These are phyloP conservation scores for Thymelicus acteon DNA, from an alignment of 2,888 invertebrate genomes.

Conservation along the genomic window DNA sequence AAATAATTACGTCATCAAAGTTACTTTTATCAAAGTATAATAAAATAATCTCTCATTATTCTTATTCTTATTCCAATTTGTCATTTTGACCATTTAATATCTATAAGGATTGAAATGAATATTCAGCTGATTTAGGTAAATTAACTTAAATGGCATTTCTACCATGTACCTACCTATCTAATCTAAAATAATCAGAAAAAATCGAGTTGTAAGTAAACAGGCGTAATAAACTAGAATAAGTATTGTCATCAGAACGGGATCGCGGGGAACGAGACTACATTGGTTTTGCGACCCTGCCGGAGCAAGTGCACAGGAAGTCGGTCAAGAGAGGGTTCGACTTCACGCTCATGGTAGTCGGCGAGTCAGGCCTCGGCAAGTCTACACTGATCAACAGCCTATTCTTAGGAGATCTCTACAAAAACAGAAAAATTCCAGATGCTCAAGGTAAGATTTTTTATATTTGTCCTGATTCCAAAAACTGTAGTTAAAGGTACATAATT, in stretches of 20 bases:
- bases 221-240: conserved; percentile 35
- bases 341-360: conserved; percentile 98
- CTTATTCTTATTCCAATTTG: too few relatives aligned
- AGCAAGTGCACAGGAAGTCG: conserved; percentile 98
- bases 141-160: too few relatives aligned
- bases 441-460: conserved; percentile 78
- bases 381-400: conserved; percentile 97
- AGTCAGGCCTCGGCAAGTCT: conserved; percentile 97
- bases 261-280: conserved; percentile 92
- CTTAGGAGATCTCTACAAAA: conserved; percentile 96
- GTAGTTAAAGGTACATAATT: background rate
- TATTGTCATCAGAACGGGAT: conserved; percentile 70
- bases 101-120: too few relatives aligned
- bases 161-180: too few relatives aligned
- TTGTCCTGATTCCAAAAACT: background rate
- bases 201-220: conserved; percentile 7
- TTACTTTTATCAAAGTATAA: too few relatives aligned
- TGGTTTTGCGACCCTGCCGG: conserved; percentile 97
- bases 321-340: conserved; percentile 98
- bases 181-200: background rate
- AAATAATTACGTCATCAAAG: too few relatives aligned
- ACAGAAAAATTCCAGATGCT: conserved; percentile 89
- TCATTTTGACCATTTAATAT: too few relatives aligned
- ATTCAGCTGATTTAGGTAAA: too few relatives aligned
- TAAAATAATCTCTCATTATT: too few relatives aligned